Percentiles rank a stretch among this genome's conserved stretches.
phyloP scores from a whole-genome alignment of 2,113 vertebrate species.

The Oreotrochilus melanogaster region DNA sequence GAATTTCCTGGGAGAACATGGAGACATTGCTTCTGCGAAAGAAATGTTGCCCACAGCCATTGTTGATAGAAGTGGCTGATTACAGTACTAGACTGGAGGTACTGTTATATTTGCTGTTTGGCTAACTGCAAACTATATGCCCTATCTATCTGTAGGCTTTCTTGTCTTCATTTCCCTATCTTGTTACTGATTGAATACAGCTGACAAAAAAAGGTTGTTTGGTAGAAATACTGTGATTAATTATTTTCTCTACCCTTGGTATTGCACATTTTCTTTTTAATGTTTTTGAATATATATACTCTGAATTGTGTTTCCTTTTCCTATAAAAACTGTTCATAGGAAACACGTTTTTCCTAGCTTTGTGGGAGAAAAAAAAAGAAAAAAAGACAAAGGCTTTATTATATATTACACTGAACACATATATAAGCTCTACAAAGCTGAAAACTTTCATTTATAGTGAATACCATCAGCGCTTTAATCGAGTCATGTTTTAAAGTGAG shows the following conservation, averaged over 20 bases:
- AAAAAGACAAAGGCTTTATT: neutral
- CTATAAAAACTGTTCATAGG: neutral
- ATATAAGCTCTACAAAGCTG: neutral
- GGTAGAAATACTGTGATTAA: neutral
- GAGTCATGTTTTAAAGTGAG: neutral
- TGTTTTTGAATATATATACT: neutral
- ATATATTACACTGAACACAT: neutral
- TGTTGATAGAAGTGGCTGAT: neutral
- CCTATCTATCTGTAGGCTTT: neutral
- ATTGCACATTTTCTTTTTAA: neutral
- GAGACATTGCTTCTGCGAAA: neutral
- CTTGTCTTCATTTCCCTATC: neutral
- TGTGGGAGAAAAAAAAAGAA: neutral
- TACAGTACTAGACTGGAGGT: neutral
- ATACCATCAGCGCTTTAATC: neutral
- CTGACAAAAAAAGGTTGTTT: neutral
- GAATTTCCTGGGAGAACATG: neutral
- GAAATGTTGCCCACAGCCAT: neutral
- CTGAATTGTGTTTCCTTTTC: neutral
- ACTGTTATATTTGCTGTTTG: neutral
- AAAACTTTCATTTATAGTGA: neutral
- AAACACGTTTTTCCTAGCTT: neutral
- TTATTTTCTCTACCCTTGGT: neutral
- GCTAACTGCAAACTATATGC: neutral
- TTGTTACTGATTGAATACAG: neutral